Base-by-base conservation (phyloP, 2,113 vertebrate genomes). In the Indicator maculatus region DNA sequence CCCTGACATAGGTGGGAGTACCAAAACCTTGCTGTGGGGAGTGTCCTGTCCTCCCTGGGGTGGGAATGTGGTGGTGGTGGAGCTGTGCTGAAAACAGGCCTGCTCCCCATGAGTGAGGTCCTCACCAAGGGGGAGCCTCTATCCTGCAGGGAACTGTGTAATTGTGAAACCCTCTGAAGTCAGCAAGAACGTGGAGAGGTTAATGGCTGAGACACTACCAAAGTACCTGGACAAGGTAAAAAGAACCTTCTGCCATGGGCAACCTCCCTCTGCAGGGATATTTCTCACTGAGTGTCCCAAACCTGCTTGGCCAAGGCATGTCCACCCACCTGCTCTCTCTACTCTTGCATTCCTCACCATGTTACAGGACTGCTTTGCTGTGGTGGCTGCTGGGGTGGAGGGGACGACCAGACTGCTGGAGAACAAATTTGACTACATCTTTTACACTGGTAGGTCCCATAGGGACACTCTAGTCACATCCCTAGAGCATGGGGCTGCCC, bases 401-500 rank as follows among this genome's bases (percentile, higher is more conserved):
- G 98, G 98, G 88, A 97, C 98, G 5, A 91, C 95, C 41, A 95
- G 95, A 58, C 94, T 99, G 44, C 97, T 99, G 95, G 98, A 99
- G 69, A 98, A 98, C 78, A 98, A 97, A 88, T 99, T 99, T 8
- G 98, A 99, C 94, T 98, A 98, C 83, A 98, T 98, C 94, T 98
- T 99, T 95, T 99, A 97, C 79, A 98, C 98, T 7, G 99, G 99
- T 99, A 97, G 3, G 61, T 55, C 16, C 53, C 1, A 30, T 5
- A 56, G 28, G 55, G 50, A 52, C 21, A 23, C 50, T 52, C 50
- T 52, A 52, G 50, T 24, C 50, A 23, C 50, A 52, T 52, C 50
- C 50, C 50, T 50, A 50, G 50, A 21, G 50, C 50, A 50, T 50
- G 21, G 50, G 50, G 50, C 50, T 50, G 50, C 11, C 50, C 50